Evolutionary conservation across 2,888 invertebrate species (phyloP), one percentile per base, ranked within the genome.

Genomic region (Fragum fragum): DNA sequence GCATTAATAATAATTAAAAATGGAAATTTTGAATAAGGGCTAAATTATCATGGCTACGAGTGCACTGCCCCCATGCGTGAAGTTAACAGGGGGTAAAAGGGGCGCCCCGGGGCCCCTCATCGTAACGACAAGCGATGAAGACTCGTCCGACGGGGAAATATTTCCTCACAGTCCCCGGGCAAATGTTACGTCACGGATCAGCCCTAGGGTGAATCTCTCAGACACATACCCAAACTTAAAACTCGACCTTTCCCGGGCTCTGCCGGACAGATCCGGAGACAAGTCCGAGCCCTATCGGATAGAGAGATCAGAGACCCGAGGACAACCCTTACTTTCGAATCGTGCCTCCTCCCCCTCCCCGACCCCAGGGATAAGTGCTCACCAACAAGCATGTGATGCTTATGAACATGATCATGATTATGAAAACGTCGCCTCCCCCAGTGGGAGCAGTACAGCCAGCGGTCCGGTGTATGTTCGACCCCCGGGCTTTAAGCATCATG

Each of bases 381-480:
- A 85, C 57, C 81, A 85, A 59, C 87, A 87, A 47, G 85, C 85
- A 14, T 83, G 73, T 78, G 88, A 90, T 39, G 91, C 90, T 7
- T 90, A 90, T 68, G 92, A 92, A 79, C 91, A 90, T 82, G 92
- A 92, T 70, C 92, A 92, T 87, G 92, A 93, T 71, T 93, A 93
- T 87, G 93, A 92, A 57, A 91, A 91, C 76, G 91, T 92, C 14
- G 90, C 90, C 28, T 93, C 93, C 1, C 93, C 93, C 0, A 89
- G 89, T 78, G 89, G 89, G n/a, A 93, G 93, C 70, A 93, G 93
- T 75, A 93, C 93, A 2, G 92, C 93, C 5, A 94, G 93, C 83
- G 94, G 93, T 9, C 93, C 93, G 0, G 90, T 91, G 14, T 94
- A 94, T 86, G 90, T 93, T 6, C 85, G 94, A 55, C 93, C 92